A percentile compares a stretch with the other conserved stretches of the same genome.
These are phyloP conservation scores for Tetranychus urticae DNA, from an alignment of 1,140 invertebrate species.

Conservation along the genomic window DNA sequence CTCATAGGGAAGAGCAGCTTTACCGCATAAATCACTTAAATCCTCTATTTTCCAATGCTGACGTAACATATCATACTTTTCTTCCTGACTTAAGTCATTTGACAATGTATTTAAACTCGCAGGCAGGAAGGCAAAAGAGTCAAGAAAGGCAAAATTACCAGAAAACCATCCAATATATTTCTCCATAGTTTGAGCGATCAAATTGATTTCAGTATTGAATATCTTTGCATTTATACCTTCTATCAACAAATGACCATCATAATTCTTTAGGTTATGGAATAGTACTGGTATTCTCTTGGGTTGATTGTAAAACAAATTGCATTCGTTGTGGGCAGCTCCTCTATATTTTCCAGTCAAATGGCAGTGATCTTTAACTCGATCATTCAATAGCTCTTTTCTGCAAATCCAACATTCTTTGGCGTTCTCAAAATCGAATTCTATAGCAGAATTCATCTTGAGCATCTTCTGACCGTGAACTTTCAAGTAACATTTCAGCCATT, in stretches of 20 bases:
- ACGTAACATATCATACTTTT: not conserved
- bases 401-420: too few relatives aligned
- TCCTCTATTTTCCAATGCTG: not conserved
- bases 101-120: not conserved
- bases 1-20: conserved; percentile 14
- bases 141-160: not conserved
- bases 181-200: not conserved
- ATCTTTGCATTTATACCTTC: not conserved
- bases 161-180: not conserved
- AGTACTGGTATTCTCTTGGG: not conserved
- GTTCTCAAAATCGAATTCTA: too few relatives aligned
- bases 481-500: not conserved
- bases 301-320: not conserved
- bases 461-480: too few relatives aligned
- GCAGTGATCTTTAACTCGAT: not conserved
- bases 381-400: too few relatives aligned
- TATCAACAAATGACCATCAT: not conserved
- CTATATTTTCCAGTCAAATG: not conserved
- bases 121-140: not conserved
- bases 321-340: not conserved
- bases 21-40: not conserved
- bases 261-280: not conserved
- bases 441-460: too few relatives aligned
- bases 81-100: not conserved
- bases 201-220: not conserved